A percentile compares a stretch with the other conserved stretches of the same genome.
Conservation (phyloP, 2,888 invertebrate species). For the Megalurothrips usitatus region DNA sequence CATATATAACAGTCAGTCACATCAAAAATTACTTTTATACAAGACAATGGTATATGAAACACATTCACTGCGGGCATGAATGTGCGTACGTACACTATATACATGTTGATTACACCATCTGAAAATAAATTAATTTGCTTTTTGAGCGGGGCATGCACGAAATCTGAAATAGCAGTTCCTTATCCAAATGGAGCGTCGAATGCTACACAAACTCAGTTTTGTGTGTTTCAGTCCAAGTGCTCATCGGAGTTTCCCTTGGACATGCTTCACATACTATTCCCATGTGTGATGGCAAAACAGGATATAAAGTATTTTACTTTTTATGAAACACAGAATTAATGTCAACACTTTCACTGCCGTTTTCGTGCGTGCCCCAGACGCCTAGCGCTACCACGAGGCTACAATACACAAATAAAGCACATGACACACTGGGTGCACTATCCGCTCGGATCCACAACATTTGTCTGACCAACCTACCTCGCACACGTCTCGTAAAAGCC, state of each 20-base stretch:
- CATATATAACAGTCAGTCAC: slow-evolving; percentile 23
- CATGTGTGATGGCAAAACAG: no score
- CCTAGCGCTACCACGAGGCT: slow-evolving; percentile 1
- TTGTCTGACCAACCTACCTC: no score
- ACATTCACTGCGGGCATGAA: not conserved
- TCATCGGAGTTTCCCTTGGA: no score
- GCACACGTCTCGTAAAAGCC: no score
- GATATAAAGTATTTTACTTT: no score
- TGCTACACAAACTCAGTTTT: no score
- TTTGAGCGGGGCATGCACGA: slow-evolving; percentile 2
- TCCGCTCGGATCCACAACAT: not conserved
- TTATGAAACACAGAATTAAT: no score
- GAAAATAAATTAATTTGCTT: slow-evolving; percentile 8
- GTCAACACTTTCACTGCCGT: no score
- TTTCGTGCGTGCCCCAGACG: not conserved
- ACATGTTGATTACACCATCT: slow-evolving; percentile 2
- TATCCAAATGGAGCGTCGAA: not conserved
- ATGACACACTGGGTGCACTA: not conserved
- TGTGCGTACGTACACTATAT: slow-evolving; percentile 14
- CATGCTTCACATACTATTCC: no score
- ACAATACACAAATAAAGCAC: slow-evolving; percentile 5
- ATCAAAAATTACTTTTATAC: slow-evolving; percentile 27
- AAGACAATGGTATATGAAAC: slow-evolving; percentile 19
- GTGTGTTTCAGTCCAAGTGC: no score
- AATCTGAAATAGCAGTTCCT: not conserved